Percentiles rank a stretch among this genome's conserved stretches.
These are phyloP conservation scores for Nannobrachium achirus DNA, from an alignment of 2,113 vertebrate genomes.

Conservation along the genomic window DNA sequence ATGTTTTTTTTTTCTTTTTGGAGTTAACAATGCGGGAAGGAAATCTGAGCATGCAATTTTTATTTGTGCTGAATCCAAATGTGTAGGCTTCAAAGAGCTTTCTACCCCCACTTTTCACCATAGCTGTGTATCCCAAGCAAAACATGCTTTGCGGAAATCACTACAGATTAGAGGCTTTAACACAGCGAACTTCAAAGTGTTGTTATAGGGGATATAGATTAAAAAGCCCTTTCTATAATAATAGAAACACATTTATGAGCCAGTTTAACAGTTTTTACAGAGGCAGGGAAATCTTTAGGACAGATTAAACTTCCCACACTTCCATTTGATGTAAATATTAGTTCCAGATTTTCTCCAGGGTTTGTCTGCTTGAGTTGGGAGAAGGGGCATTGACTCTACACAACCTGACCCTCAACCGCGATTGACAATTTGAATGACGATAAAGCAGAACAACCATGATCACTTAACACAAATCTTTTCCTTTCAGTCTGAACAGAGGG, in stretches of 20 bases:
- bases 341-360: no score
- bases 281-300: constrained; percentile 47
- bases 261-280: constrained; percentile 52
- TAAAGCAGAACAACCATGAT: no score
- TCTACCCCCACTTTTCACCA: constrained; percentile 41
- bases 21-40: constrained; percentile 12
- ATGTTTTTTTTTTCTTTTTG: constrained; percentile 23
- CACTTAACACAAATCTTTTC: no score
- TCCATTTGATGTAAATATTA: no score
- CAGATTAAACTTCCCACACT: constrained; percentile 36
- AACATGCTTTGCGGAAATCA: constrained; percentile 69
- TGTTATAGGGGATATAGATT: not conserved
- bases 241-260: constrained; percentile 43
- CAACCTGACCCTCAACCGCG: not conserved
- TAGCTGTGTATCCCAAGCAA: constrained; percentile 58
- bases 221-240: constrained; percentile 41
- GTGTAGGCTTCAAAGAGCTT: constrained; percentile 68
- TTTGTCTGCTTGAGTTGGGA: not conserved
- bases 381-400: not conserved
- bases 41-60: constrained; percentile 21
- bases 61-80: constrained; percentile 50
- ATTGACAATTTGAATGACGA: no score
- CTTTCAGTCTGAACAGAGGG: no score
- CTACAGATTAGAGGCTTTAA: constrained; percentile 68
- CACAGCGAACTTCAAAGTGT: constrained; percentile 67